Base-by-base conservation (phyloP, 2,113 vertebrate genomes). In the Taxidea taxus region DNA sequence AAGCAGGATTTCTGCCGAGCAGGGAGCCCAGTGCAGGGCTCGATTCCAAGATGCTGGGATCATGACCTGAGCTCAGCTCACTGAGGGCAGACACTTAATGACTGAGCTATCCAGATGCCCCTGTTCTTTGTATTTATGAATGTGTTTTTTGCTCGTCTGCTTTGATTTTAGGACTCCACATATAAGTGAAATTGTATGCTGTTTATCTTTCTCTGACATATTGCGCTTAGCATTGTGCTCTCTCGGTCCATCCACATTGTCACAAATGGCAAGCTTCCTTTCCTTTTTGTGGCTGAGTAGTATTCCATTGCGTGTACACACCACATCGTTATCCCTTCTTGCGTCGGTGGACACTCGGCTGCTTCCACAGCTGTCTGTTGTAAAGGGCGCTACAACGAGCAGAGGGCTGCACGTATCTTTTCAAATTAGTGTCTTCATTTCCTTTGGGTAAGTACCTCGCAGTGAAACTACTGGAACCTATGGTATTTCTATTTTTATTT, bases 321-420 rank as follows among this genome's bases (percentile, higher is more conserved):
- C 29, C 29, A 29, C 4, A 1, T 31, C 1, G 6, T 15, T 6
- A 31, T 31, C 62, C 62, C 2, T 2, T 14, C 13, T 6, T 6
- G 29, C 7, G 5, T 64, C 29, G 0, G 62, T 6, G 62, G 62
- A 31, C 13, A 6, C 29, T 15, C 4, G 60, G 60, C 25, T 31
- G 60, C 27, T 62, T 54, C 51, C 16, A 18, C 3, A 6, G 51
- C 16, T 2, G 51, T 5, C 51, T 6, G 51, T 54, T 1, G 51
- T 54, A 54, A 18, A 18, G 51, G 18, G 51, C 5, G 27, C 60
- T 12, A 13, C 60, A 6, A 29, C 9, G 4, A 68, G n/a, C 66
- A 11, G 18, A 70, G 8, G 34, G 66, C 8, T 21, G 18, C n/a
- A 21, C 34, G 16, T 12, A 39, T 39, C 68, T 39, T 72, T 21